Evolutionary conservation across 2,113 vertebrate genomes (phyloP).

Genomic region (Boulengerochromis microlepis): DNA sequence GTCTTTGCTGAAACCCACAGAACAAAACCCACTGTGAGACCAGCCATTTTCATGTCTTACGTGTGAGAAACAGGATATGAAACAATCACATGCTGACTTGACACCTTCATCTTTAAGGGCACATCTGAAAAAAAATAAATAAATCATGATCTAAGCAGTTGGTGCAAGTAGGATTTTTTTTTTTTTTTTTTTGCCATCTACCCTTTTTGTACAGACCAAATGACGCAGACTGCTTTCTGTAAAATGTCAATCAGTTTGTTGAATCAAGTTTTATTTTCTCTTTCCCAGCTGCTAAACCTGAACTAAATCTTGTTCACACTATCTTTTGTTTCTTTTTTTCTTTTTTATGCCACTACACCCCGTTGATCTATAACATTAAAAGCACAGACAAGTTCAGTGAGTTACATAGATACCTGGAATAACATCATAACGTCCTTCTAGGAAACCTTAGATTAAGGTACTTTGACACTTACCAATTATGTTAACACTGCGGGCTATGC

Average conservation of each 20-base stretch:
- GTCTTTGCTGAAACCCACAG: neutral
- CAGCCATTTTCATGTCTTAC: rapidly evolving
- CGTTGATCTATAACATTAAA: rapidly evolving
- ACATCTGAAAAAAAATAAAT: neutral
- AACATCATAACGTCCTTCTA: neutral
- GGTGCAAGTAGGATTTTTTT: neutral
- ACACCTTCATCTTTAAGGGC: neutral
- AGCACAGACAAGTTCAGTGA: neutral
- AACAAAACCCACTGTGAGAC: neutral
- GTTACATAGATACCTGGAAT: neutral
- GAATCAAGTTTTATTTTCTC: neutral
- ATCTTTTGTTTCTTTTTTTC: rapidly evolving
- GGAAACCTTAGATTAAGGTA: neutral
- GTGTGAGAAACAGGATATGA: neutral
- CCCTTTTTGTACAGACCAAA: neutral
- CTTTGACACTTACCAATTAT: neutral
- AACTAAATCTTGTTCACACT: neutral
- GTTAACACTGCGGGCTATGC: rapidly evolving
- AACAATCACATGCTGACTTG: neutral
- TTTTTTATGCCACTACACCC: neutral
- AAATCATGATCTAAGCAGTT: neutral
- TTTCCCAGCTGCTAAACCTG: neutral
- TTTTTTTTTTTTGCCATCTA: neutral
- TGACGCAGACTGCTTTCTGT: rapidly evolving
- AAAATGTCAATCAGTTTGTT: neutral